Evolutionary conservation across 1,140 invertebrate species (phyloP), one percentile per base, ranked within the genome.

Genomic region (Drosophila orosa): DNA sequence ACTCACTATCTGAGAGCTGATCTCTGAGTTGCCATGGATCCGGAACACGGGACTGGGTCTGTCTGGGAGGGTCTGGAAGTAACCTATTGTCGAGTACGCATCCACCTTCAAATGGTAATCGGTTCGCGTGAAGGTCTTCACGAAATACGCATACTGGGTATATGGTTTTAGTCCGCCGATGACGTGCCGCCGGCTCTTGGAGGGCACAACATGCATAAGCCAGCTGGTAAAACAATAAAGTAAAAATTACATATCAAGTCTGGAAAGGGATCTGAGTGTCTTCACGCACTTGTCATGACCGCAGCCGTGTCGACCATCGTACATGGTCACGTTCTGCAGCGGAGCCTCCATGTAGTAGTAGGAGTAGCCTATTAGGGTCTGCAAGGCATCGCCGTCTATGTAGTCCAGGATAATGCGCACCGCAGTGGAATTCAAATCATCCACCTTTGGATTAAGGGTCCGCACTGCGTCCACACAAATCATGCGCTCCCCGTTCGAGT

Each of bases 401-500:
- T 94, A 94, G 45, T 94, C 93, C 95, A 97, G 97, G 24, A 92
- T 81, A 39, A 96, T 93, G 17, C 94, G 80, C 0, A 93, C 95
- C 2, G 92, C 94, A 7, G 93, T 92, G 0, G 94, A 59, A 48
- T 90, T 91, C 2, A 75, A 7, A 37, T 86, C 90, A 40, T 90
- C 81, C 9, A 90, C 54, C 1, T 24, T 45, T 1, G 74, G 58
- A 15, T 61, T 58, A 5, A 91, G 31, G 0, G 45, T 47, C 0
- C 48, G 55, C 13, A 80, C 54, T 7, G 24, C 31, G 5, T 63
- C 22, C 15, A 73, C 75, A 61, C 98, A 98, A 40, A 97, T 95
- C 7, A 96, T 95, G 92, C 97, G 97, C 90, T 99, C 97, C 3
- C 98, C 98, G 92, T 99, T 99, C n/a, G 97, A 97, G 79, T 94